These are phyloP conservation scores for Nothobranchius furzeri DNA, from an alignment of 2,113 vertebrate species.

Conservation along the genomic window DNA sequence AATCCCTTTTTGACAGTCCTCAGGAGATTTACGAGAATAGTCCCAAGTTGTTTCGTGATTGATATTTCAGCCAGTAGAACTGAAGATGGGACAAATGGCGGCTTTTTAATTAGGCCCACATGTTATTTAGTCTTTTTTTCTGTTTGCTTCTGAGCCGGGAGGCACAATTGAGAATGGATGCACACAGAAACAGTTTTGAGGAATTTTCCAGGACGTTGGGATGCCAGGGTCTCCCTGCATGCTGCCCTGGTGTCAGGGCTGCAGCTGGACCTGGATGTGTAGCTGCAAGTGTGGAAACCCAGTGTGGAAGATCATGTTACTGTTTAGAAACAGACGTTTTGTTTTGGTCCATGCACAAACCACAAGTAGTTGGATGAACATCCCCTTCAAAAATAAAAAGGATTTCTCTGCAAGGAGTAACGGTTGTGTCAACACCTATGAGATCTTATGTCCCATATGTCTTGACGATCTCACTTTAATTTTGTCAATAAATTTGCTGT, in stretches of 20 bases:
- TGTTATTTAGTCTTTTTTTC: slow-evolving; percentile 35
- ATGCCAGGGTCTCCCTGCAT: slow-evolving; percentile 72
- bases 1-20: slow-evolving; percentile 20
- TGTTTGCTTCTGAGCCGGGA: slow-evolving; percentile 10
- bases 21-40: slow-evolving; percentile 25
- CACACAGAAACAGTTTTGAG: slow-evolving; percentile 52
- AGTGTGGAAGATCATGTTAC: slow-evolving; percentile 30
- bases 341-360: slow-evolving; percentile 23
- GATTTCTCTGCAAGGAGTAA: background rate
- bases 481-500: no score
- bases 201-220: slow-evolving; percentile 57
- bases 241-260: slow-evolving; percentile 53
- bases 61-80: slow-evolving; percentile 39
- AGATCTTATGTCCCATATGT: background rate
- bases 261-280: slow-evolving; percentile 62
- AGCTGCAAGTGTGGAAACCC: slow-evolving; percentile 30
- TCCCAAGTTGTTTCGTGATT: slow-evolving; percentile 32
- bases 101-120: slow-evolving; percentile 58
- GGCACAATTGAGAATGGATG: slow-evolving; percentile 35
- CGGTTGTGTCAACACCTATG: background rate
- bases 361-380: slow-evolving; percentile 17
- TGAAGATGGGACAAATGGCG: slow-evolving; percentile 39
- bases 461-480: slow-evolving; percentile 1
- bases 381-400: background rate
- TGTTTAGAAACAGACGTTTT: slow-evolving; percentile 31